Conservation (phyloP, 2,888 invertebrate species). For the Drosophila mimetica region DNA sequence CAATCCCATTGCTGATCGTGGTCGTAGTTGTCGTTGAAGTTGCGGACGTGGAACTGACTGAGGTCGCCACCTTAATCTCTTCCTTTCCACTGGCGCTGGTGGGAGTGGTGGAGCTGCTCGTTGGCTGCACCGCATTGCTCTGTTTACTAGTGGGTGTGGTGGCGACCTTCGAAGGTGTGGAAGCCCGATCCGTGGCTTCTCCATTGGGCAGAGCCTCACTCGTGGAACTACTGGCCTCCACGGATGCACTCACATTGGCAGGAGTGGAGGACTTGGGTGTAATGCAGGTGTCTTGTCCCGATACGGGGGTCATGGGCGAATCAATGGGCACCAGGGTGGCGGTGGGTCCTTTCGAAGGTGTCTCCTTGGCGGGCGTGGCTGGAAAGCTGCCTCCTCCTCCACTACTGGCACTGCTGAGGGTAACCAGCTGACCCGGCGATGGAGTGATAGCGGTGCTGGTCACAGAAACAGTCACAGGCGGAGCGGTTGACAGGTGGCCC, state of each 20-base stretch:
- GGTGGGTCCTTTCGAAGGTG: slow-evolving; percentile 32
- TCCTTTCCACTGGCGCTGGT: slow-evolving; percentile 29
- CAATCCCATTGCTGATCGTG: slow-evolving; percentile 58
- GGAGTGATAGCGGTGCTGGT: slow-evolving; percentile 51
- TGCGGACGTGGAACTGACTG: slow-evolving; percentile 24
- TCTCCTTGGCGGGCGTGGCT: slow-evolving; percentile 71
- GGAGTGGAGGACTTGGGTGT: slow-evolving; percentile 21
- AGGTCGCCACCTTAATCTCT: slow-evolving; percentile 18
- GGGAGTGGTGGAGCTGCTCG: slow-evolving; percentile 52
- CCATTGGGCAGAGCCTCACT: slow-evolving; percentile 55
- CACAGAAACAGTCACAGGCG: slow-evolving; percentile 45
- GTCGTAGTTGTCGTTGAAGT: slow-evolving; percentile 24
- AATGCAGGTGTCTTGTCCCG: slow-evolving; percentile 21
- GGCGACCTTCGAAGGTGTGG: slow-evolving; percentile 39
- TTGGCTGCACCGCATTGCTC: slow-evolving; percentile 55
- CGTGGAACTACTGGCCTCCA: slow-evolving; percentile 60
- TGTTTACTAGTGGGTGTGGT: slow-evolving; percentile 54
- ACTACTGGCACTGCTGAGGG: slow-evolving; percentile 49
- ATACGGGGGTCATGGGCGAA: slow-evolving; percentile 33
- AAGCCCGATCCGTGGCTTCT: slow-evolving; percentile 43
- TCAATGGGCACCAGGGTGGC: slow-evolving; percentile 64
- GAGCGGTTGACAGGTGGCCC: slow-evolving; percentile 43
- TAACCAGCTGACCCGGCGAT: slow-evolving; percentile 53
- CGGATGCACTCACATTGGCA: slow-evolving; percentile 25
- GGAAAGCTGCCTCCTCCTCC: slow-evolving; percentile 46